Evolutionary conservation across 2,113 vertebrate genomes (phyloP).

Genomic region (Leptodactylus fuscus): DNA sequence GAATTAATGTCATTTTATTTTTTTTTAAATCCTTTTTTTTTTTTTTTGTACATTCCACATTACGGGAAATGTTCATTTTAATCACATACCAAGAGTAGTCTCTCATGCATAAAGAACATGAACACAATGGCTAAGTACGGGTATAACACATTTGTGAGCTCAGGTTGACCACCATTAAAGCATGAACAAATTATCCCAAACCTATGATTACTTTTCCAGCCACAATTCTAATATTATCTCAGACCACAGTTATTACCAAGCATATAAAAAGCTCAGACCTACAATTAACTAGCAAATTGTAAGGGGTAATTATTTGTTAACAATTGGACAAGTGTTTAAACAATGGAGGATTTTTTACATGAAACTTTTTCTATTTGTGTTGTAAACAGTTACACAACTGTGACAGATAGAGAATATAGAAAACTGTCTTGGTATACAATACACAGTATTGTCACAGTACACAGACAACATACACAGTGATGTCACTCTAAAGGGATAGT

Average conservation of each 20-base stretch:
- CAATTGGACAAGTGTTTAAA: neutral
- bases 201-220: conserved; percentile 23
- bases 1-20: too few relatives aligned
- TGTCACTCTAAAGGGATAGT: neutral
- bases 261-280: neutral
- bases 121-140: neutral
- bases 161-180: conserved; percentile 29
- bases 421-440: neutral
- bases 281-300: neutral
- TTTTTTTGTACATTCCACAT: neutral
- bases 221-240: conserved; percentile 9
- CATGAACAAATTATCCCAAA: conserved; percentile 8
- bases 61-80: neutral
- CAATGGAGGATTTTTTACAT: neutral
- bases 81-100: neutral
- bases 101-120: neutral
- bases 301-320: conserved; percentile 19
- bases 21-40: neutral
- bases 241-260: neutral
- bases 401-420: neutral
- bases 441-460: neutral
- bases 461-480: neutral
- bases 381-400: neutral
- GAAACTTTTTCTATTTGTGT: neutral
- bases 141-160: conserved; percentile 25